phyloP scores from a whole-genome alignment of 2,797 vertebrate genomes.

The Gallinago nigripennis region DNA sequence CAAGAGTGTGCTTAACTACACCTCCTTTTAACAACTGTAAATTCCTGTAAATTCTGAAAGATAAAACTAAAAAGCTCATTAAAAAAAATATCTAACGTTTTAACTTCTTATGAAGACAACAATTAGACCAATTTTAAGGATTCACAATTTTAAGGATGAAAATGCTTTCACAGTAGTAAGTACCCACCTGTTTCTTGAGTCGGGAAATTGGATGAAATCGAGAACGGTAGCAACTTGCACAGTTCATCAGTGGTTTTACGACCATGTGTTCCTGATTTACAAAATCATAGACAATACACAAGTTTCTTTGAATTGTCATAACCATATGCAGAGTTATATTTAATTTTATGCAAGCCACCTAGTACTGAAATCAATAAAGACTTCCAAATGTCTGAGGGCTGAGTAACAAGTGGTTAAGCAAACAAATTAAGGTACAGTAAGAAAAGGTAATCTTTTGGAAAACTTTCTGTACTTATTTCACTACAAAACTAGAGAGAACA shows the following conservation, averaged over 20 bases:
- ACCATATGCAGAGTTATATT: neutral
- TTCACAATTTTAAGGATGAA: neutral
- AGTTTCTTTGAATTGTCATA: neutral
- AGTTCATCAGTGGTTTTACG: constrained; percentile 33
- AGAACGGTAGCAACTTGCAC: constrained; percentile 63
- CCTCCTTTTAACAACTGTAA: neutral
- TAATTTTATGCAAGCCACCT: neutral
- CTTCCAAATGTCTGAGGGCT: neutral
- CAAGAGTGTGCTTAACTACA: neutral
- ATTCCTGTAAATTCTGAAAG: neutral
- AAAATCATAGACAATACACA: neutral
- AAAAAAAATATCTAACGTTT: neutral
- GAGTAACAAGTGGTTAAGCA: neutral
- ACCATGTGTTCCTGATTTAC: constrained; percentile 59
- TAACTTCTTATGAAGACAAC: neutral
- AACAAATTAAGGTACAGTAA: neutral
- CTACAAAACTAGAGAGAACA: neutral
- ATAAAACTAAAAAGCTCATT: neutral
- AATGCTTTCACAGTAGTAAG: neutral
- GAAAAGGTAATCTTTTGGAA: neutral
- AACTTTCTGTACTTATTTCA: neutral
- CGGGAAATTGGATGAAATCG: constrained; percentile 73
- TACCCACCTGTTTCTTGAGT: constrained; percentile 75
- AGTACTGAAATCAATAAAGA: neutral
- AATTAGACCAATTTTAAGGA: neutral